A percentile compares a stretch with the other conserved stretches of the same genome.
Conservation (phyloP, 2,888 invertebrate genomes). For the Phaedon cochleariae region DNA sequence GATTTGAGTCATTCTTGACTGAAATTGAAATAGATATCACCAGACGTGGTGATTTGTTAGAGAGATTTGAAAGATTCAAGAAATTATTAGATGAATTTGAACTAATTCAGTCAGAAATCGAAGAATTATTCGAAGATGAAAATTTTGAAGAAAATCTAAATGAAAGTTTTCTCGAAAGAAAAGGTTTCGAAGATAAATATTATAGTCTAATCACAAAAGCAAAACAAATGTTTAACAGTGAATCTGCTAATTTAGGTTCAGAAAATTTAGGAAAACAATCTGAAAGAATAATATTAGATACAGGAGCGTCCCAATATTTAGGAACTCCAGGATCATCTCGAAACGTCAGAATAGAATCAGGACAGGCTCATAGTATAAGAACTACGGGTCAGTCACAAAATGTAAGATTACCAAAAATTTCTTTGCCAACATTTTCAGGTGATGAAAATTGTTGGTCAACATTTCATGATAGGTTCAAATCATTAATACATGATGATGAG, state of each 20-base stretch:
- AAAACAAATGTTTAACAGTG: neutral
- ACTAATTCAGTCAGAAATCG: conserved; percentile 8
- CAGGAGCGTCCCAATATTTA: too few relatives aligned
- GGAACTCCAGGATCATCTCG: too few relatives aligned
- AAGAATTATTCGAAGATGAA: neutral
- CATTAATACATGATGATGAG: conserved; percentile 8
- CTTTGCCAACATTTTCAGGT: conserved; percentile 12
- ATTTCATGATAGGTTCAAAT: conserved; percentile 20
- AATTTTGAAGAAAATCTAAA: neutral
- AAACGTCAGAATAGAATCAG: too few relatives aligned
- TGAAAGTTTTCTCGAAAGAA: neutral
- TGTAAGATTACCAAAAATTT: conserved; percentile 19
- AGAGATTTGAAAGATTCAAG: too few relatives aligned
- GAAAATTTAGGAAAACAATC: neutral
- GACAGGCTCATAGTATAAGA: neutral
- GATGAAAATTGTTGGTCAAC: conserved; percentile 13
- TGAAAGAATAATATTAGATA: too few relatives aligned
- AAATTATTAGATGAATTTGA: too few relatives aligned
- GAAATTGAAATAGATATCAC: conserved; percentile 5
- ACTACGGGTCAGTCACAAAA: conserved; percentile 6
- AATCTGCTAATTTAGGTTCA: neutral
- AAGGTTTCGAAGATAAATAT: conserved; percentile 5
- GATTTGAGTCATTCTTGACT: conserved; percentile 6
- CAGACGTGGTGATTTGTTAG: conserved; percentile 6
- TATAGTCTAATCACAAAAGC: conserved; percentile 6